phyloP scores from a whole-genome alignment of 2,888 invertebrate species.

The Priocnemis perturbator region DNA sequence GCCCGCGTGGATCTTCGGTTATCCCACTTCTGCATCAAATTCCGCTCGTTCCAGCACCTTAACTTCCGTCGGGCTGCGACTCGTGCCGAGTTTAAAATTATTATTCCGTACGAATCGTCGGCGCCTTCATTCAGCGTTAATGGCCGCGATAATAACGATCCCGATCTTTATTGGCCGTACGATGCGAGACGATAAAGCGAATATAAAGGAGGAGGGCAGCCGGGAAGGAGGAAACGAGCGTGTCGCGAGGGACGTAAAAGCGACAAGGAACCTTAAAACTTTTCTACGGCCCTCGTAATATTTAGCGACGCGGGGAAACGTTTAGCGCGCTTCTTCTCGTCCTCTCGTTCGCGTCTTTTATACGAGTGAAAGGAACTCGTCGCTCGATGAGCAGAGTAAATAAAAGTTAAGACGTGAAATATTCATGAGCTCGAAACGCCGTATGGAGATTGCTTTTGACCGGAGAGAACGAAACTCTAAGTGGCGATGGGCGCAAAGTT shows the following conservation, averaged over 20 bases:
- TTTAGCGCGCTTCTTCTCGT: slow-evolving; percentile 41
- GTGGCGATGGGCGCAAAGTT: neutral
- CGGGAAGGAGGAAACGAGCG: slow-evolving; percentile 30
- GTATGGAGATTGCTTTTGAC: slow-evolving; percentile 16
- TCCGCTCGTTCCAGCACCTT: too few species aligned
- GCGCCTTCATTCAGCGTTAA: slow-evolving; percentile 30
- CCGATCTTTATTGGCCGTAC: slow-evolving; percentile 48
- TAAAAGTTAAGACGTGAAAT: slow-evolving; percentile 52
- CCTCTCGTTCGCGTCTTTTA: neutral
- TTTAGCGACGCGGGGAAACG: slow-evolving; percentile 49
- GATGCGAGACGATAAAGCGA: slow-evolving; percentile 53
- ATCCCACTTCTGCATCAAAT: too few species aligned
- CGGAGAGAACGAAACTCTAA: too few species aligned
- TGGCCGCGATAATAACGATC: slow-evolving; percentile 50
- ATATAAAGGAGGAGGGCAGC: slow-evolving; percentile 13
- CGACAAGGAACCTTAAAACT: slow-evolving; percentile 54
- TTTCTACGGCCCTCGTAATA: slow-evolving; percentile 49
- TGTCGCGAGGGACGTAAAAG: slow-evolving; percentile 21
- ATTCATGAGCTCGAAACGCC: slow-evolving; percentile 43
- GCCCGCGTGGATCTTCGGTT: too few species aligned
- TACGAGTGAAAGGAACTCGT: slow-evolving; percentile 6
- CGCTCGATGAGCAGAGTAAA: slow-evolving; percentile 33
- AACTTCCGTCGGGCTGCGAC: too few species aligned
- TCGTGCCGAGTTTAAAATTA: slow-evolving; percentile 37
- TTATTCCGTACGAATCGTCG: slow-evolving; percentile 43